These are phyloP conservation scores for Apodemia hepburni DNA, from an alignment of 2,888 invertebrate species.

Conservation along the genomic window DNA sequence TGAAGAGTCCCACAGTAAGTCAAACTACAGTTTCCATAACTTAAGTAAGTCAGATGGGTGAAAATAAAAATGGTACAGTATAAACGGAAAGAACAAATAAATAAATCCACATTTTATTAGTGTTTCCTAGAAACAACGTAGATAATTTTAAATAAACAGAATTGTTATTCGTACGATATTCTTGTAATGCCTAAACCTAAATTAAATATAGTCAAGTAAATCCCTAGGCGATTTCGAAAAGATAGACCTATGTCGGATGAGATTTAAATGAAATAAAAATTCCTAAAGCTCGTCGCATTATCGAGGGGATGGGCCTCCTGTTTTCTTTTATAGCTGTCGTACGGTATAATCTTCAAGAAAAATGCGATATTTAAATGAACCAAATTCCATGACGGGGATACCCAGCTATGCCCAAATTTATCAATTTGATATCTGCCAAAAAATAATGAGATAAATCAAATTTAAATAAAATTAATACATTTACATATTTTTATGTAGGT, in stretches of 20 bases:
- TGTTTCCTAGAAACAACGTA: no score
- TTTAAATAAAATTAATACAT: no score
- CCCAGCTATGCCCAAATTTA: conserved; percentile 58
- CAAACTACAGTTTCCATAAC: no score
- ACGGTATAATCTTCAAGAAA: conserved; percentile 80
- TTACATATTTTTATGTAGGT: no score
- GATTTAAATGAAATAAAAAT: conserved; percentile 79
- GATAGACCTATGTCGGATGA: conserved; percentile 78
- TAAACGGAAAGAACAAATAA: no score
- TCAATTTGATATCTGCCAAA: background rate
- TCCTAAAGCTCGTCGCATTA: conserved; percentile 75
- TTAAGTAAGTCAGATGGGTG: no score
- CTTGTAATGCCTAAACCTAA: conserved; percentile 40
- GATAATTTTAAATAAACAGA: no score
- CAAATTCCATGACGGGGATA: conserved; percentile 69
- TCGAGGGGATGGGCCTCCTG: conserved; percentile 71
- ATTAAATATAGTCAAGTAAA: conserved; percentile 79
- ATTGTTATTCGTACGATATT: background rate
- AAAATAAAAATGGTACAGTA: no score
- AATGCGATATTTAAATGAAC: conserved; percentile 80
- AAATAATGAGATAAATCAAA: background rate
- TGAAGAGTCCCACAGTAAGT: no score
- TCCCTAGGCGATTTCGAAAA: conserved; percentile 73
- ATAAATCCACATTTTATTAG: no score
- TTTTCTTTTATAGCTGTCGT: conserved; percentile 80